These are phyloP conservation scores for Takifugu rubripes DNA, from an alignment of 2,797 vertebrate species.

Conservation along the genomic window DNA sequence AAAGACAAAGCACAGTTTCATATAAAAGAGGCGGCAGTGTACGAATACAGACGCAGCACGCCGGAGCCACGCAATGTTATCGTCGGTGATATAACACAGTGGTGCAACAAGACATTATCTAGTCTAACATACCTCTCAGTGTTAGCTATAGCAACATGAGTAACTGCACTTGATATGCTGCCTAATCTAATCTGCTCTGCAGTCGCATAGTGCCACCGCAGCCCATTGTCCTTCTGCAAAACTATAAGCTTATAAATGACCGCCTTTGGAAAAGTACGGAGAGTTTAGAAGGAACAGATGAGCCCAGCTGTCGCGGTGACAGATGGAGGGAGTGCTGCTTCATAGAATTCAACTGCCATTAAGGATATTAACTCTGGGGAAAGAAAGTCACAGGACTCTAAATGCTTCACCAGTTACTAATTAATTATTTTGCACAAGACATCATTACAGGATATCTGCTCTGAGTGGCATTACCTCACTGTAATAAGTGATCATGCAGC, in stretches of 20 bases:
- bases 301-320: conserved; percentile 28
- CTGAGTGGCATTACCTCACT: conserved; percentile 26
- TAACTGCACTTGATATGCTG: conserved; percentile 33
- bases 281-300: conserved; percentile 11
- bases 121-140: conserved; percentile 22
- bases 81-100: conserved; percentile 11
- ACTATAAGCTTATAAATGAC: conserved; percentile 3
- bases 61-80: neutral
- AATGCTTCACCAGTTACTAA: conserved; percentile 57
- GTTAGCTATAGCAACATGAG: conserved; percentile 18
- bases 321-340: conserved; percentile 37
- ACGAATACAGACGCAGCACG: conserved; percentile 5
- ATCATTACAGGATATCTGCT: conserved; percentile 56
- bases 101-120: conserved; percentile 22
- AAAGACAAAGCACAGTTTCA: neutral
- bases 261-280: conserved; percentile 10
- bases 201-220: conserved; percentile 17
- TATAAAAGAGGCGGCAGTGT: neutral
- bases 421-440: conserved; percentile 55
- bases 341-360: conserved; percentile 42
- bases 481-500: conserved; percentile 25
- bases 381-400: conserved; percentile 32
- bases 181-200: conserved; percentile 30
- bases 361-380: conserved; percentile 57
- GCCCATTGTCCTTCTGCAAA: neutral